Conservation (phyloP, 2,888 invertebrate species). For the Argyresthia albistria region DNA sequence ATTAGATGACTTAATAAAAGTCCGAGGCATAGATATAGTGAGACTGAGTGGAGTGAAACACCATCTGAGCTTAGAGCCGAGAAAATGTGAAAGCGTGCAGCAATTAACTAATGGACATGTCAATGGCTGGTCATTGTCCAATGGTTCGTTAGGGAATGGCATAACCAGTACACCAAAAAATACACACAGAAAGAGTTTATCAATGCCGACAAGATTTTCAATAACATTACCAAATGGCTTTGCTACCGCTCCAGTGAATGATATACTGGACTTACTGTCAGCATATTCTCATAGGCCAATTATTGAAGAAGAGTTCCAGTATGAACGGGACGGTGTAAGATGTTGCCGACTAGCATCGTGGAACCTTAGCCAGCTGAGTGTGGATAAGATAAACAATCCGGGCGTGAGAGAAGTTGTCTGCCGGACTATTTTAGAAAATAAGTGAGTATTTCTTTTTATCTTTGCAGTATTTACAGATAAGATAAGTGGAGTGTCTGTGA, state of each 20-base stretch:
- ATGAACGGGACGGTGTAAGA: constrained; percentile 68
- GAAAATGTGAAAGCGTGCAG: constrained; percentile 59
- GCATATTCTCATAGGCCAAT: constrained; percentile 78
- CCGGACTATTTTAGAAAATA: constrained; percentile 85
- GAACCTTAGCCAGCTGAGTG: constrained; percentile 81
- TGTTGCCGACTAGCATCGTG: constrained; percentile 82
- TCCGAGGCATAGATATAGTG: constrained; percentile 76
- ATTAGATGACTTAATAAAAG: constrained; percentile 82
- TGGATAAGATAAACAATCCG: constrained; percentile 83
- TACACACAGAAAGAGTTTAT: constrained; percentile 68
- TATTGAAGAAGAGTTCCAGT: constrained; percentile 72
- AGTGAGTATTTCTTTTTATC: constrained; percentile 47
- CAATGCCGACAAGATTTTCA: constrained; percentile 66
- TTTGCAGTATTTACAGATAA: too few species aligned
- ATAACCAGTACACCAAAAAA: constrained; percentile 40
- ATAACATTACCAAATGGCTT: constrained; percentile 69
- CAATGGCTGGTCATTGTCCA: constrained; percentile 38
- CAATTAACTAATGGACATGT: constrained; percentile 47
- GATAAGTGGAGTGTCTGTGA: too few species aligned
- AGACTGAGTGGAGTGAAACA: constrained; percentile 74
- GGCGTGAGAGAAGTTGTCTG: constrained; percentile 88
- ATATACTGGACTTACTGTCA: constrained; percentile 78
- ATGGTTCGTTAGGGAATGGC: constrained; percentile 35
- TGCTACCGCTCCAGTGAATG: constrained; percentile 71
- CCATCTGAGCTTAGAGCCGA: constrained; percentile 64